Base-by-base conservation (phyloP, 2,888 invertebrate species). In the Ochropacha duplaris region DNA sequence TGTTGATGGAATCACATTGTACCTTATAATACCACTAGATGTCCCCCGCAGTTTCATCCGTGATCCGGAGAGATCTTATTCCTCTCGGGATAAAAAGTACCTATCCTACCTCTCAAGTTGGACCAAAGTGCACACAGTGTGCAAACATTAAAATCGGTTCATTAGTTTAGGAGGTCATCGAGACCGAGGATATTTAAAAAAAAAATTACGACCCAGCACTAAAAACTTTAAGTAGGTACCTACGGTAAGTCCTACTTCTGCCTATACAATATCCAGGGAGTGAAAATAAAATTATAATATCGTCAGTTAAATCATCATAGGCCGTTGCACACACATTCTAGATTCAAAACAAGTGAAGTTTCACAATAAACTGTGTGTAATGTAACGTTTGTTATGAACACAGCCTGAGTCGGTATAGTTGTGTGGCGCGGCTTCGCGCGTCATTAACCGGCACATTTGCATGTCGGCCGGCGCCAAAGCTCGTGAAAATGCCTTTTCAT, bases 401-500 rank as follows among this genome's bases (percentile, higher is more conserved):
- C 69, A 71, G n/a, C n/a, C n/a, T n/a, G 66, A 64, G 66, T 58
- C 66, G 62, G 68, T 76, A 72, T 80, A 79, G 83, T 80, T 79
- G 75, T 81, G 80, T 78, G 74, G 83, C 76, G 80, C 74, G 68
- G 81, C 83, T 90, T 89, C 87, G 79, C 88, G 90, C 87, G 79
- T 90, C 91, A 90, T 92, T 90, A 86, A 77, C 74, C 83, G 62
- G 50, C 79, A 80, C 85, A 91, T 90, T 91, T 88, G 86, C 90
- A 90, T 91, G 86, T 71, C 82, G 86, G 84, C 79, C 87, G 87
- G 84, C 87, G 89, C 90, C 91, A 90, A 87, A 87, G 78, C 87
- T 91, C 90, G 90, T 92, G 91, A 89, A 92, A 90, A 88, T 87
- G 88, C 86, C 87, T 84, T 86, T 91, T 91, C 91, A 90, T 91